Conservation (phyloP, 2,113 vertebrate species). For the Chaetorhynchus papuensis region DNA sequence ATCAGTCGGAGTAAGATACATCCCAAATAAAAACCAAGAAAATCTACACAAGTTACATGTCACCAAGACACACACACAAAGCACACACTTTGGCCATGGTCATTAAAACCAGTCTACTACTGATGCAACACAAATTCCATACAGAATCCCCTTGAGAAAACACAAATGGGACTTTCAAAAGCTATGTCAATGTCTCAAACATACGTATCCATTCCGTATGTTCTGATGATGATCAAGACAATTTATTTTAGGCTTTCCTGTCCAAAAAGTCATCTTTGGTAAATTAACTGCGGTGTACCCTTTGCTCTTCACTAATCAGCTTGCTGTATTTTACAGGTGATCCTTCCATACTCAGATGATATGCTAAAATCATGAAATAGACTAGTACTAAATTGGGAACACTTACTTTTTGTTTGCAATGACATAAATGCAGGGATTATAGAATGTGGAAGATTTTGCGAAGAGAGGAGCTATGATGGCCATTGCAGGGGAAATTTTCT, state of each 20-base stretch:
- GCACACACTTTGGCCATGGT: background rate
- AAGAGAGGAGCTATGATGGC: constrained; percentile 96
- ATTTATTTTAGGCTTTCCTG: background rate
- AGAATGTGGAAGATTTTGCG: constrained; percentile 97
- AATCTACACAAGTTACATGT: background rate
- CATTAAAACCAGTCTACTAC: background rate
- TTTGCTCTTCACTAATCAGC: background rate
- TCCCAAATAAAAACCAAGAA: background rate
- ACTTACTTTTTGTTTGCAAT: constrained; percentile 94
- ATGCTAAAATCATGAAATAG: background rate
- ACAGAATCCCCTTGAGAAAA: background rate
- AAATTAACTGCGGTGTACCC: background rate
- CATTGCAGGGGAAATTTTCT: constrained; percentile 86
- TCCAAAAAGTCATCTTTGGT: background rate
- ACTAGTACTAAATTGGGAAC: background rate
- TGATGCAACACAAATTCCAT: background rate
- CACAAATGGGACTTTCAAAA: background rate
- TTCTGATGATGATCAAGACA: background rate
- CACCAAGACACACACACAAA: accelerated
- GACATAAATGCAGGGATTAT: constrained; percentile 97
- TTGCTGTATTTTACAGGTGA: background rate
- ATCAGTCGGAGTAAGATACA: background rate
- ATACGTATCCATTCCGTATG: background rate
- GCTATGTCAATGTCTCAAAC: background rate
- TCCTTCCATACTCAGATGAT: background rate